Evolutionary conservation across 2,113 vertebrate species (phyloP), one percentile per base, ranked within the genome.

Genomic region (Scomber scombrus): DNA sequence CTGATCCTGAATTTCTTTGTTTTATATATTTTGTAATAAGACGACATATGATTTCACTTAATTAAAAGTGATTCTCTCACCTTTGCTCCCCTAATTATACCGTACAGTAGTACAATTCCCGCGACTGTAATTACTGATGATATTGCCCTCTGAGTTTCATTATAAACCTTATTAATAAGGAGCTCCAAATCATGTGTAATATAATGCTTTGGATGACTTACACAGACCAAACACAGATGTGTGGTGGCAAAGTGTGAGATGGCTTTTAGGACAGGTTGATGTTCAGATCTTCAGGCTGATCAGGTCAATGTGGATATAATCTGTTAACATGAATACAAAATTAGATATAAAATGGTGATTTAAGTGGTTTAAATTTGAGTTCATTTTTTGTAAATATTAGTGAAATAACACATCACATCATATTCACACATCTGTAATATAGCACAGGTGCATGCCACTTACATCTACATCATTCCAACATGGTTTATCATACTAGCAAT

Each of bases 91-190:
- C 12, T 91, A 91, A 93, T 93, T 91, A 89, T 55, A 71, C 57
- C 72, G 79, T 85, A 88, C 80, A 75, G 50, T 82, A 58, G 56
- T 76, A 89, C 55, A 73, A 73, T 84, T 84, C 80, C 55, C 82
- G 71, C 19, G 11, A 85, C 81, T 89, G 56, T 91, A 91, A 94
- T 93, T 93, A 93, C 86, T 84, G 76, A 79, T 84, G 76, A 91
- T 93, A 91, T 91, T 89, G 84, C 86, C 81, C 84, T 91, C 77
- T 91, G 86, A 91, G 86, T 91, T 92, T 93, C 89, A 91, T 94
- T 93, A 89, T 75, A 79, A 87, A 71, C 81, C 83, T 86, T 86
- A 86, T 92, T 92, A 92, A 88, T 76, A 87, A 57, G 73, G 46
- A 75, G 80, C 69, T 81, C 68, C n/a, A 70, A 77, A 80, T 90